A percentile compares a stretch with the other conserved stretches of the same genome.
phyloP scores from a whole-genome alignment of 2,888 invertebrate genomes.

The Leptogaster cylindrica region DNA sequence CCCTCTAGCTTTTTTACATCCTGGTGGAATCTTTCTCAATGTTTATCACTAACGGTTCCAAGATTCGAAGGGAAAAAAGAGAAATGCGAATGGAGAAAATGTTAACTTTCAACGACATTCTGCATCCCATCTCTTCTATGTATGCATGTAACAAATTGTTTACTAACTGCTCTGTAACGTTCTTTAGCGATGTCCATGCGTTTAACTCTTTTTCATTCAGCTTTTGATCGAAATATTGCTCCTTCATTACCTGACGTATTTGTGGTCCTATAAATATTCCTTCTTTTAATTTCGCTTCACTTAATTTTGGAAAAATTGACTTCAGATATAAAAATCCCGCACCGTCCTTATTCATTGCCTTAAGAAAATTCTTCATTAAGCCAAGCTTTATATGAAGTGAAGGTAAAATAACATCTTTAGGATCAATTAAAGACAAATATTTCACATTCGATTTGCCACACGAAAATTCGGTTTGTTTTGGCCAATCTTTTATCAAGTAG shows the following conservation, averaged over 20 bases:
- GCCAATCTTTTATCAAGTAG: constrained; percentile 22
- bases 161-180: not conserved
- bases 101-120: not conserved
- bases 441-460: not conserved
- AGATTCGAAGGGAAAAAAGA: constrained; percentile 36
- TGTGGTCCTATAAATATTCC: constrained; percentile 38
- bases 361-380: constrained; percentile 45
- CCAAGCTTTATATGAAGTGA: constrained; percentile 45
- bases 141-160: constrained; percentile 12
- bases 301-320: too few relatives aligned
- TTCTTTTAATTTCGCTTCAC: constrained; percentile 42
- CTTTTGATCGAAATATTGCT: constrained; percentile 6
- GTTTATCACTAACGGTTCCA: constrained; percentile 39
- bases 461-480: not conserved
- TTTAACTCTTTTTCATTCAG: constrained; percentile 1
- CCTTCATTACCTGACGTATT: not conserved
- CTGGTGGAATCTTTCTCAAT: constrained; percentile 41
- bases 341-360: constrained; percentile 42
- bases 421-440: not conserved
- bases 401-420: constrained; percentile 1
- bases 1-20: constrained; percentile 18
- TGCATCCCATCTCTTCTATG: too few relatives aligned
- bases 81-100: constrained; percentile 41
- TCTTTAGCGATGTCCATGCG: not conserved
- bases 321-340: constrained; percentile 43